Conservation (phyloP, 2,113 vertebrate genomes). For the Plectropomus leopardus region DNA sequence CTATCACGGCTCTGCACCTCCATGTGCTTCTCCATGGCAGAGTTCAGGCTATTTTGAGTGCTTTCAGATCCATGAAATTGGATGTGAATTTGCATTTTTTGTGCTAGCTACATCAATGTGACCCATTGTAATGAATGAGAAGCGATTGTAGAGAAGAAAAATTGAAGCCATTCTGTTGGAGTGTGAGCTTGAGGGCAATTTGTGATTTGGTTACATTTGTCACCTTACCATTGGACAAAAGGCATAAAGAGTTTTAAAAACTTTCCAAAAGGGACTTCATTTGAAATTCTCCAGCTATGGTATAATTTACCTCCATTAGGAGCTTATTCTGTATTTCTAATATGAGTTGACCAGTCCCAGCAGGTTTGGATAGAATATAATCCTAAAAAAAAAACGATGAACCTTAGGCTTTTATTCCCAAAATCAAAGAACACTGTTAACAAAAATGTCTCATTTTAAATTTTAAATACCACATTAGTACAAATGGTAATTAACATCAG, state of each 20-base stretch:
- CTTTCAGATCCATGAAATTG: constrained; percentile 84
- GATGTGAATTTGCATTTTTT: constrained; percentile 82
- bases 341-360: background rate
- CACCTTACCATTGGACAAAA: constrained; percentile 25
- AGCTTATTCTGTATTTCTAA: background rate
- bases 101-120: constrained; percentile 68
- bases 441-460: background rate
- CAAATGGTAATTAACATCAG: background rate
- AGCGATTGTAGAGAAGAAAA: constrained; percentile 51
- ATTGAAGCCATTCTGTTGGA: constrained; percentile 50
- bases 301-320: background rate
- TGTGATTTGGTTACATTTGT: constrained; percentile 40
- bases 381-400: constrained; percentile 6
- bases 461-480: background rate
- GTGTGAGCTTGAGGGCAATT: constrained; percentile 45
- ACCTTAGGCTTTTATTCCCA: background rate
- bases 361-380: background rate
- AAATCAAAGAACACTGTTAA: background rate
- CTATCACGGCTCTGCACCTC: constrained; percentile 73
- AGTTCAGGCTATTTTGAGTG: constrained; percentile 78
- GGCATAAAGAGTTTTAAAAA: constrained; percentile 14
- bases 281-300: background rate
- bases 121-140: constrained; percentile 73
- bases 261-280: constrained; percentile 12
- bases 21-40: constrained; percentile 62